phyloP scores from a whole-genome alignment of 2,113 vertebrate genomes.

The Ailuropoda melanoleuca region DNA sequence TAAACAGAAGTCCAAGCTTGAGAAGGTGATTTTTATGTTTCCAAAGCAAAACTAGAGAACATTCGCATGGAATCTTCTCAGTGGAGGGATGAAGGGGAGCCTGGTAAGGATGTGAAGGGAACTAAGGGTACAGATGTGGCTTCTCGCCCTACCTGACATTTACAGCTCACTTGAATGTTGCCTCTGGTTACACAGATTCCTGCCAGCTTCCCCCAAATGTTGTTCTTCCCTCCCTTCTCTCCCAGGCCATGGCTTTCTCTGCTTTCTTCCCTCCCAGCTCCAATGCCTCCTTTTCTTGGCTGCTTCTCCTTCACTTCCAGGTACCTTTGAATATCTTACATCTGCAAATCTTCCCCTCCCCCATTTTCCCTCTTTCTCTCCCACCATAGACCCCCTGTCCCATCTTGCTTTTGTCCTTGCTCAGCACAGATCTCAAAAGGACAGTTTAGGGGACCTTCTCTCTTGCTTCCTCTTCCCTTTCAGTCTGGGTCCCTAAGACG shows the following conservation, averaged over 20 bases:
- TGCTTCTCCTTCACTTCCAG: background rate
- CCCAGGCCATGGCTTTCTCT: too few relatives aligned
- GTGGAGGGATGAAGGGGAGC: background rate
- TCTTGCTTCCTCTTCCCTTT: background rate
- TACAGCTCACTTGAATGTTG: background rate
- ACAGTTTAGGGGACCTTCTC: background rate
- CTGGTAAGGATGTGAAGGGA: too few relatives aligned
- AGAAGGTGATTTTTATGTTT: background rate
- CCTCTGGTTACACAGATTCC: background rate
- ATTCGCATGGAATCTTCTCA: background rate
- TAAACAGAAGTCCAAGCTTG: background rate
- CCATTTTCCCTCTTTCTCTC: background rate
- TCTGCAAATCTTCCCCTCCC: background rate
- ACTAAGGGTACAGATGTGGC: background rate
- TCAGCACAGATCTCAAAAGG: background rate
- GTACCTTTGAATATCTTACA: background rate
- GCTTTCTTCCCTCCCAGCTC: background rate
- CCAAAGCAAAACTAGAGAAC: background rate
- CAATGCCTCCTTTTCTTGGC: background rate
- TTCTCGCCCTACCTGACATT: background rate
- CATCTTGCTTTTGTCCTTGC: background rate
- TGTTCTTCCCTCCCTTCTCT: background rate
- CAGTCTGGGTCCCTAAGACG: background rate
- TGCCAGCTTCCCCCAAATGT: background rate
- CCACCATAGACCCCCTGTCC: background rate